Evolutionary conservation across 1,140 invertebrate species (phyloP).

Genomic region (Pseudomyrmex flavicornis): DNA sequence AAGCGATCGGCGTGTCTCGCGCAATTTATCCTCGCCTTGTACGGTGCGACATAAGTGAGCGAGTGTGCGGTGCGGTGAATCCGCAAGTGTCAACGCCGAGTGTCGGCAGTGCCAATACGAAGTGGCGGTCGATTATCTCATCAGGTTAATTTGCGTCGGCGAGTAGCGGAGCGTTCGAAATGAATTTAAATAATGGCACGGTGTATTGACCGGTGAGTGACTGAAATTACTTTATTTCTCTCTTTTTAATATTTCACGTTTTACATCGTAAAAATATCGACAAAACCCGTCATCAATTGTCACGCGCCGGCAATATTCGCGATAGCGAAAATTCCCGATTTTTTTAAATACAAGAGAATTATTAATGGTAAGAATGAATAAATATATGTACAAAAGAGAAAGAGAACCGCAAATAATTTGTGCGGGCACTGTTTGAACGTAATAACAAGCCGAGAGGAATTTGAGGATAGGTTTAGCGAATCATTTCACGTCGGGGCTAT

Average conservation of each 20-base stretch:
- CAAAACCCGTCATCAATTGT: background rate
- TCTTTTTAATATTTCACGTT: background rate
- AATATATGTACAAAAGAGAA: background rate
- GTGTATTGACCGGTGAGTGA: slow-evolving; percentile 3
- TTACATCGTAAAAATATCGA: background rate
- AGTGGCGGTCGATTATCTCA: background rate
- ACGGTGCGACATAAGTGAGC: too few species aligned
- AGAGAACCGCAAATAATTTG: background rate
- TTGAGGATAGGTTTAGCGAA: slow-evolving; percentile 53
- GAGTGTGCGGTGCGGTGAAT: background rate
- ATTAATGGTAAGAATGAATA: slow-evolving; percentile 2
- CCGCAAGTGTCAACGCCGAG: background rate
- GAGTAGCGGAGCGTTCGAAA: too few species aligned
- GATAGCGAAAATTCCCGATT: too few species aligned
- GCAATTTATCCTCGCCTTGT: background rate
- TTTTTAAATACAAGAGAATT: background rate
- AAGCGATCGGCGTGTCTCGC: background rate
- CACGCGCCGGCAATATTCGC: background rate
- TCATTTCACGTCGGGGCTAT: slow-evolving; percentile 22
- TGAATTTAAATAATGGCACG: background rate
- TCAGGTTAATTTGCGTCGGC: background rate
- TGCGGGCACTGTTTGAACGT: background rate
- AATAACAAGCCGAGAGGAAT: slow-evolving; percentile 17
- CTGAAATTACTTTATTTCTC: slow-evolving; percentile 18
- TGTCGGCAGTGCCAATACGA: background rate